A percentile compares a stretch with the other conserved stretches of the same genome.
Evolutionary conservation across 2,888 invertebrate species (phyloP).

Genomic region (Phytoseiulus persimilis): DNA sequence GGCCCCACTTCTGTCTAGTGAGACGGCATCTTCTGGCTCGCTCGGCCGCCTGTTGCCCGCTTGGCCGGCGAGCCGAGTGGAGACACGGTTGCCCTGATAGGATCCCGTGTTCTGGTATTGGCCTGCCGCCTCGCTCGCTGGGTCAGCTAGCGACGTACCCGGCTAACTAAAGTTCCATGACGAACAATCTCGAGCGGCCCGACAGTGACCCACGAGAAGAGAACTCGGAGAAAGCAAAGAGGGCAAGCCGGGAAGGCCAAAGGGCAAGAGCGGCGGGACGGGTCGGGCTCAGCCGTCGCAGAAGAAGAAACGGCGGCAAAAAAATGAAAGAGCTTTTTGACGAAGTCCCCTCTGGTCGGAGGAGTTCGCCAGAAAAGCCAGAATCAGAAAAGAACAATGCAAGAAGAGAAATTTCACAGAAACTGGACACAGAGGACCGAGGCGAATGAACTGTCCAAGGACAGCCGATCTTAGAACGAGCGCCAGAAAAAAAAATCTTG

Average conservation of each 20-base stretch:
- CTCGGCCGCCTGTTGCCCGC: neutral
- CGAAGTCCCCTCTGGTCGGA: neutral
- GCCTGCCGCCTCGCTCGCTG: neutral
- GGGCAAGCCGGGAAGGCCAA: neutral
- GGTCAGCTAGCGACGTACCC: neutral
- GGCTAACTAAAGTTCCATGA: neutral
- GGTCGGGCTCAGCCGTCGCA: neutral
- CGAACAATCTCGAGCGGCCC: neutral
- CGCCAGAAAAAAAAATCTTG: neutral
- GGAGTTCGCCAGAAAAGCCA: neutral
- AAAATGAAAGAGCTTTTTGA: neutral
- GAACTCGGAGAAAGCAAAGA: neutral
- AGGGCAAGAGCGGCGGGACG: too few relatives aligned
- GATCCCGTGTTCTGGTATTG: neutral
- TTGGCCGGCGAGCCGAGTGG: neutral
- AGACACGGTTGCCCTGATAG: neutral
- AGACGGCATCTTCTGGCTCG: neutral
- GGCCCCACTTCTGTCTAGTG: neutral
- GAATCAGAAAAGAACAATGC: neutral
- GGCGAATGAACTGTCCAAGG: constrained; percentile 5
- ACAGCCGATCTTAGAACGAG: neutral
- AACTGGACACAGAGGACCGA: neutral
- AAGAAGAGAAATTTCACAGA: neutral
- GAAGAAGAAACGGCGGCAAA: neutral
- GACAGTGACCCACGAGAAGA: neutral